Evolutionary conservation across 1,140 invertebrate species (phyloP).

Genomic region (Zaprionus taronus): DNA sequence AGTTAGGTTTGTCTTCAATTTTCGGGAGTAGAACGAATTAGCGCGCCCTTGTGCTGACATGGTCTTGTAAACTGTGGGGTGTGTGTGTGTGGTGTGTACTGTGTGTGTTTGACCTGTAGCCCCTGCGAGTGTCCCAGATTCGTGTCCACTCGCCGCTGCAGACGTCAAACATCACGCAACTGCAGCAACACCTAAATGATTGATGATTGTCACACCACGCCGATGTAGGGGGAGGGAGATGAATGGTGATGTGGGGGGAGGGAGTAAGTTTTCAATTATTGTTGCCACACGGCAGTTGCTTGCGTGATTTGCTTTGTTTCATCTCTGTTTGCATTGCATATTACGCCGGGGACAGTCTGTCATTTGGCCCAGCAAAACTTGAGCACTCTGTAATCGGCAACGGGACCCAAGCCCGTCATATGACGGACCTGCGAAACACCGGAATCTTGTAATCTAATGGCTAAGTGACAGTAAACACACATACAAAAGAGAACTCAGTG

Average conservation of each 20-base stretch:
- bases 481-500: not conserved
- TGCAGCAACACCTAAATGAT: conserved; percentile 67
- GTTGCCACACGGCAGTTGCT: conserved; percentile 56
- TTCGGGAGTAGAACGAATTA: conserved; percentile 27
- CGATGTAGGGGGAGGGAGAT: conserved; percentile 6
- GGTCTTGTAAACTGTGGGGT: not conserved
- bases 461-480: conserved; percentile 65
- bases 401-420: not conserved
- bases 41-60: conserved; percentile 20
- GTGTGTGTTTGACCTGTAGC: conserved; percentile 15
- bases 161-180: conserved; percentile 36
- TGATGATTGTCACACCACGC: conserved; percentile 64
- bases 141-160: not conserved
- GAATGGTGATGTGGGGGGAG: conserved; percentile 11
- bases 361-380: conserved; percentile 38
- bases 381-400: not conserved
- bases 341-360: conserved; percentile 60
- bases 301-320: conserved; percentile 70
- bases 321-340: conserved; percentile 47
- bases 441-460: conserved; percentile 34
- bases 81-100: not conserved
- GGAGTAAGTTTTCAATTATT: conserved; percentile 66
- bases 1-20: not conserved
- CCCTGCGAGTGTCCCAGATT: conserved; percentile 27
- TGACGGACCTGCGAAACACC: not conserved